phyloP scores from a whole-genome alignment of 2,797 vertebrate genomes.

The Brachyrhaphis roseni region DNA sequence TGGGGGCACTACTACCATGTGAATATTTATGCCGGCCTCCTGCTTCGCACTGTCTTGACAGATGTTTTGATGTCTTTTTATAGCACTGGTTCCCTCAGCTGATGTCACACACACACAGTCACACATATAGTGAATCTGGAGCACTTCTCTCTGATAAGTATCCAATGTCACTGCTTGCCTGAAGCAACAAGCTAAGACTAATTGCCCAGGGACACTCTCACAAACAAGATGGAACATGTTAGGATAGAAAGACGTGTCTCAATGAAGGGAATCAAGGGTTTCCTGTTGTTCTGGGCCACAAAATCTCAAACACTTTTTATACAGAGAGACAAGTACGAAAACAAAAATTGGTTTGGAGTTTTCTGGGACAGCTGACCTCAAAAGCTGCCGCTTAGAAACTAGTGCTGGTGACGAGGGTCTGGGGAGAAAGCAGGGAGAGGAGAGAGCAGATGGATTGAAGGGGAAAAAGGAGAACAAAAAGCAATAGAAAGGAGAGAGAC shows the following conservation, averaged over 20 bases:
- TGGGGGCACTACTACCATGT: conserved; percentile 18
- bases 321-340: conserved; percentile 22
- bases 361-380: conserved; percentile 43
- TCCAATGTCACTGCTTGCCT: conserved; percentile 55
- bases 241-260: conserved; percentile 43
- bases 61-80: conserved; percentile 74
- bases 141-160: conserved; percentile 59
- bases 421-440: neutral
- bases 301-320: conserved; percentile 28
- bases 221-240: conserved; percentile 19
- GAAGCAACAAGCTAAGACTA: conserved; percentile 46
- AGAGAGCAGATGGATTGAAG: conserved; percentile 19
- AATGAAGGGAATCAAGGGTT: conserved; percentile 28
- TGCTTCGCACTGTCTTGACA: conserved; percentile 37
- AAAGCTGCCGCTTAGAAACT: conserved; percentile 37
- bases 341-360: conserved; percentile 15
- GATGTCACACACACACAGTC: conserved; percentile 31
- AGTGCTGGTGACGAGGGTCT: neutral
- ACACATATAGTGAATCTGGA: conserved; percentile 46
- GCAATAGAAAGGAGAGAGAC: conserved; percentile 11
- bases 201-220: conserved; percentile 38
- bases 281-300: conserved; percentile 18
- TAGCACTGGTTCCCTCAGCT: conserved; percentile 52
- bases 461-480: conserved; percentile 19
- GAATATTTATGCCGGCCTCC: conserved; percentile 55